These are phyloP conservation scores for Chaetorhynchus papuensis DNA, from an alignment of 2,113 vertebrate genomes.

Conservation along the genomic window DNA sequence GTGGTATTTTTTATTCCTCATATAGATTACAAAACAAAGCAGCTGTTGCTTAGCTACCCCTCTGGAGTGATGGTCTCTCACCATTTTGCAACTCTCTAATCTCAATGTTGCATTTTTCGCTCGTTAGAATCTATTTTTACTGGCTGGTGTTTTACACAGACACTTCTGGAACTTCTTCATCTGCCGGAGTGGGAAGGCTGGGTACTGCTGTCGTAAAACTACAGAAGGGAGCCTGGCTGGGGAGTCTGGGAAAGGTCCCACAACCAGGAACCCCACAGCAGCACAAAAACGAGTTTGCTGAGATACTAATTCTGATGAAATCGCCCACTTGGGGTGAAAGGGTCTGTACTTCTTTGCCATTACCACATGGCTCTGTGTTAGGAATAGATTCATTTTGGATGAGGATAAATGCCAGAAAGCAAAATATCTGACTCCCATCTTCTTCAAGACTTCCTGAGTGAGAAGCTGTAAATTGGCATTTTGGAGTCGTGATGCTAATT, in stretches of 20 bases:
- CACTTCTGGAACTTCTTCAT: background rate
- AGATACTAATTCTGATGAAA: background rate
- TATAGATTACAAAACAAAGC: conserved; percentile 58
- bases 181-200: background rate
- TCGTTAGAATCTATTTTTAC: conserved; percentile 34
- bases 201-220: background rate
- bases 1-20: conserved; percentile 55
- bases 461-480: background rate
- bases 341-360: background rate
- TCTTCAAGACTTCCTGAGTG: background rate
- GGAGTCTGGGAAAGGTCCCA: background rate
- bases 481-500: background rate
- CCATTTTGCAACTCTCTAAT: conserved; percentile 44
- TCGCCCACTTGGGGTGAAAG: background rate
- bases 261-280: background rate
- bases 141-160: background rate
- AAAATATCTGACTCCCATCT: background rate
- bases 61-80: conserved; percentile 16
- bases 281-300: background rate
- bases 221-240: background rate
- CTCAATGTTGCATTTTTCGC: background rate
- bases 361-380: background rate
- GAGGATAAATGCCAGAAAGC: background rate
- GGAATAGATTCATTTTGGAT: background rate
- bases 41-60: conserved; percentile 51